phyloP scores from a whole-genome alignment of 2,113 vertebrate species.

The Sinocyclocheilus rhinocerous region DNA sequence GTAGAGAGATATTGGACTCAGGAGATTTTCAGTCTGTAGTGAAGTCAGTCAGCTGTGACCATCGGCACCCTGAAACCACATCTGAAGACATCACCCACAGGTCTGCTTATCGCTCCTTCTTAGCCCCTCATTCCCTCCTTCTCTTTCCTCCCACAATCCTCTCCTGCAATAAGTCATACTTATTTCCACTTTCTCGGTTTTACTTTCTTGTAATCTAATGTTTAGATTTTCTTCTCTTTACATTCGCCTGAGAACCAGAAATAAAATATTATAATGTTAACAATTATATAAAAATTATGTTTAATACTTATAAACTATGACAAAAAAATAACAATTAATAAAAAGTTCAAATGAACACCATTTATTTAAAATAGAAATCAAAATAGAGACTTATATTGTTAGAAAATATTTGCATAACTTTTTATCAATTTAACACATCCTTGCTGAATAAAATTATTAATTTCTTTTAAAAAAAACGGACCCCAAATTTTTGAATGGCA shows the following conservation, averaged over 20 bases:
- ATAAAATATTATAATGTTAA: not conserved
- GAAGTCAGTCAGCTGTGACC: conserved; percentile 33
- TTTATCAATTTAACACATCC: too few relatives aligned
- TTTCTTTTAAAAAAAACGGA: too few relatives aligned
- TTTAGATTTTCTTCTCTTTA: too few relatives aligned
- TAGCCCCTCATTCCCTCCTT: not conserved
- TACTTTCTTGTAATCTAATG: not conserved
- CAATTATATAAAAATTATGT: too few relatives aligned
- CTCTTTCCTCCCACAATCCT: not conserved
- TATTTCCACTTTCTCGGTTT: not conserved
- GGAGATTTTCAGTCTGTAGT: conserved; percentile 33
- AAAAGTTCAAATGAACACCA: too few relatives aligned
- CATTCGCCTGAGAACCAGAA: not conserved
- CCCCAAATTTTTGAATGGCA: too few relatives aligned
- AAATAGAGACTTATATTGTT: too few relatives aligned
- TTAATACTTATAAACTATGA: too few relatives aligned
- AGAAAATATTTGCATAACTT: too few relatives aligned
- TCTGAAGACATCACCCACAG: conserved; percentile 22
- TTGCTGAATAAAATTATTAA: too few relatives aligned
- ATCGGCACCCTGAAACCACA: conserved; percentile 10
- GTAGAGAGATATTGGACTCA: conserved; percentile 17
- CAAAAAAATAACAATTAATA: too few relatives aligned
- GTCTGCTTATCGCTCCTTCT: conserved; percentile 7
- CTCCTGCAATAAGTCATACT: not conserved
- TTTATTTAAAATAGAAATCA: too few relatives aligned